Percentiles rank a stretch among this genome's conserved stretches.
Evolutionary conservation across 2,888 invertebrate species (phyloP).

Genomic region (Metalampra italica): DNA sequence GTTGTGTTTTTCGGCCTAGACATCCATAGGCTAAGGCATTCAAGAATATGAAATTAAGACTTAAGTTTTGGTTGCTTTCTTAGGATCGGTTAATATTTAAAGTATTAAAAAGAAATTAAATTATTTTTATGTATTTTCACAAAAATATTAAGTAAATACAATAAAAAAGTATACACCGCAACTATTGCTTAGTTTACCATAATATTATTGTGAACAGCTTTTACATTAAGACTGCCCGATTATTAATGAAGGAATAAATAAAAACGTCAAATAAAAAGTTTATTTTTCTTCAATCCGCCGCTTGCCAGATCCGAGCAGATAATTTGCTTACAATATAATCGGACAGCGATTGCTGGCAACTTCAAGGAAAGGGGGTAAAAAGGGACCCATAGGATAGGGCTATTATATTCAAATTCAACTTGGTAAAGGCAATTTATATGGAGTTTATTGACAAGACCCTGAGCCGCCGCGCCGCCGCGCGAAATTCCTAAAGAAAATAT

Average conservation of each 20-base stretch:
- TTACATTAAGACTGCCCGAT: background rate
- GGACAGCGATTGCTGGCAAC: slow-evolving; percentile 61
- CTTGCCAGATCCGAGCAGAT: slow-evolving; percentile 69
- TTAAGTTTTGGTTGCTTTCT: no score
- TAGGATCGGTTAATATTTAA: no score
- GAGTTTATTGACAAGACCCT: slow-evolving; percentile 74
- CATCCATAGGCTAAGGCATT: no score
- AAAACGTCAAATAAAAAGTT: slow-evolving; percentile 32
- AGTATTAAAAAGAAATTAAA: no score
- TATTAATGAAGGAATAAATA: slow-evolving; percentile 34
- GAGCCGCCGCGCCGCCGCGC: slow-evolving; percentile 43
- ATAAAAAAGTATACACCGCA: no score
- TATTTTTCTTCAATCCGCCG: slow-evolving; percentile 44
- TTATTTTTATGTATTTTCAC: no score
- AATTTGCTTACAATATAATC: slow-evolving; percentile 80
- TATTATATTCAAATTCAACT: slow-evolving; percentile 77
- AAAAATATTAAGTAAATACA: no score
- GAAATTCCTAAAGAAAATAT: slow-evolving; percentile 67
- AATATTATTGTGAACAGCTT: no score
- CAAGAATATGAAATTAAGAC: no score
- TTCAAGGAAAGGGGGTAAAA: slow-evolving; percentile 66
- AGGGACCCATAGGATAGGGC: slow-evolving; percentile 59
- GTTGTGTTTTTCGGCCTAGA: no score
- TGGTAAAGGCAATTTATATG: slow-evolving; percentile 74
- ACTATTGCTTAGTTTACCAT: no score